Evolutionary conservation across 2,797 vertebrate species (phyloP).

Genomic region (Lithobates pipiens): DNA sequence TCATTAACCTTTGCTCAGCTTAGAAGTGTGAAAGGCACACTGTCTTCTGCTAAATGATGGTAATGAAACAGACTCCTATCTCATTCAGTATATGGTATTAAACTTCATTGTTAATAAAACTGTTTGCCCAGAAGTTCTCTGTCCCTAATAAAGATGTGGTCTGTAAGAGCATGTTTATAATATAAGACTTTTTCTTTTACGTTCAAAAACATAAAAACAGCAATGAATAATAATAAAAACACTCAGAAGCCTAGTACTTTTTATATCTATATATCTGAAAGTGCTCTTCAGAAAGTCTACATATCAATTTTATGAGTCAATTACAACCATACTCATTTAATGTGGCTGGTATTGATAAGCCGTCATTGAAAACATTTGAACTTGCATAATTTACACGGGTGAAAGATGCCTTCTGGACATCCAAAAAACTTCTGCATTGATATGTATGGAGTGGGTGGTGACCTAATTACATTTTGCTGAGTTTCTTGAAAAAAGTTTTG

Average conservation of each 20-base stretch:
- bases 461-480: neutral
- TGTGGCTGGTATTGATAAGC: slow-evolving; percentile 29
- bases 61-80: neutral
- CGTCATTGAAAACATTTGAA: slow-evolving; percentile 17
- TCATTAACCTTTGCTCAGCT: neutral
- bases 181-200: slow-evolving; percentile 32
- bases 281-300: slow-evolving; percentile 14
- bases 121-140: neutral
- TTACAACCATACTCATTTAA: slow-evolving; percentile 50
- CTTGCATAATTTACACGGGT: slow-evolving; percentile 10
- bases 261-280: slow-evolving; percentile 34
- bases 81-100: neutral
- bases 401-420: neutral
- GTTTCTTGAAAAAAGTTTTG: no score
- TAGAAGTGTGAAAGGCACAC: neutral
- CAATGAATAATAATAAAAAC: slow-evolving; percentile 50
- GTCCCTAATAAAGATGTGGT: neutral
- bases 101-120: neutral
- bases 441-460: neutral
- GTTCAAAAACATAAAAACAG: slow-evolving; percentile 10
- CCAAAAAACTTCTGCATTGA: neutral
- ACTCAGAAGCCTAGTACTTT: slow-evolving; percentile 21
- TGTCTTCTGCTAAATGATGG: neutral
- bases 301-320: slow-evolving; percentile 56
- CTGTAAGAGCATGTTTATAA: slow-evolving; percentile 20